Evolutionary conservation across 2,888 invertebrate species (phyloP), one percentile per base, ranked within the genome.

Genomic region (Tetrapedia diversipes): DNA sequence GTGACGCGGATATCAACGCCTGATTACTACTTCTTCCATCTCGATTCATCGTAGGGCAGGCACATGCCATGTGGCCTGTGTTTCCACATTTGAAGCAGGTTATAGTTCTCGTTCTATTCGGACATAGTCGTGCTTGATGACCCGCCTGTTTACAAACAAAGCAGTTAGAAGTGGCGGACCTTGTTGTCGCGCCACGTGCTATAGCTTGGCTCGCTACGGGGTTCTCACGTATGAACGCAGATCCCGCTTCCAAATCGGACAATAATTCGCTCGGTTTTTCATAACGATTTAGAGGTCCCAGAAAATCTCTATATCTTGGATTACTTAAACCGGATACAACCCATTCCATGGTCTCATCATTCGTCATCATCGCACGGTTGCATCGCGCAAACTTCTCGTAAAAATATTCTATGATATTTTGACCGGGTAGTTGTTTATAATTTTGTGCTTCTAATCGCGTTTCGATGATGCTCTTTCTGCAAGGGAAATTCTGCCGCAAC

Each of bases 371-470:
- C 2, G 82, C 84, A 53, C 76, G 78, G 24, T 82, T 81, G 53
- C 83, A 86, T 60, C 29, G 78, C 4, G 81, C 43, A 29, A 86
- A 49, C 65, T 86, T 84, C 51, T 84, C 82, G 2, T 39, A 77
- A 80, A 67, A 84, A 77, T 59, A 82, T 14, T 37, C 79, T 2
- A 63, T 69, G 14, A 87, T 79, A 63, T 81, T 54, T 64, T 82
- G 82, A 45, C 68, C 66, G 2, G 56, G 14, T 22, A 57, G 37
- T 54, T 72, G 65, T 60, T 67, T 72, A 43, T 85, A 84, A 39
- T 69, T 78, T 66, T 83, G 77, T 27, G n/a, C n/a, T n/a, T n/a
- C n/a, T n/a, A n/a, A n/a, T n/a, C n/a, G n/a, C n/a, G n/a, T n/a
- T n/a, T n/a, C n/a, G n/a, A 79, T 39, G 37, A 53, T 57, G 59